phyloP scores from a whole-genome alignment of 53 echinoderm and acorn worm genomes.

The Luidia sarsii region DNA sequence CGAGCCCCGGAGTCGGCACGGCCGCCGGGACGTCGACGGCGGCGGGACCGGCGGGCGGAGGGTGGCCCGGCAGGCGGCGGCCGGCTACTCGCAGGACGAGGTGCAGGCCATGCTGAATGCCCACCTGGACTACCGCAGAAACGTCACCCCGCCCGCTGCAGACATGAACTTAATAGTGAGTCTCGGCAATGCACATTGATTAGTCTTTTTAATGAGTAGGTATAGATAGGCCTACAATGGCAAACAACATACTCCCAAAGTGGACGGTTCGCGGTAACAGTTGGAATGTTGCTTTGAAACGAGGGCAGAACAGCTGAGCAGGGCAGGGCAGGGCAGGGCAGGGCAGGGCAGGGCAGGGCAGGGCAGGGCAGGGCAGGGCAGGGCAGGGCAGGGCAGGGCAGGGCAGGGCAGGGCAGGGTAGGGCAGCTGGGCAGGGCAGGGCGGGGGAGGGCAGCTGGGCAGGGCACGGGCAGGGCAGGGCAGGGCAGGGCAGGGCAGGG shows the following conservation, averaged over 20 bases:
- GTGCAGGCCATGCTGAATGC: slow-evolving; percentile 19
- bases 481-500: too few relatives aligned
- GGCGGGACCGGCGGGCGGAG: slow-evolving; percentile 13
- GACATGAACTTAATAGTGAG: slow-evolving; percentile 64
- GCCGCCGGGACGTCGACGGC: neutral
- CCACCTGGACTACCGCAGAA: slow-evolving; percentile 38
- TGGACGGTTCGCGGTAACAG: too few relatives aligned
- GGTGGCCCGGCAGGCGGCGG: slow-evolving; percentile 10
- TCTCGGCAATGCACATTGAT: neutral
- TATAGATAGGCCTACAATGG: neutral
- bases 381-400: too few relatives aligned
- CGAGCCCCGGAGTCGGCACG: neutral
- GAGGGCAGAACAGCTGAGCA: too few relatives aligned
- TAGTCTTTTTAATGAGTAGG: neutral
- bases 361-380: too few relatives aligned
- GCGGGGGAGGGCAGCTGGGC: too few relatives aligned
- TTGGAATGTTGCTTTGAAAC: too few relatives aligned
- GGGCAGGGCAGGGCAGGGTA: too few relatives aligned
- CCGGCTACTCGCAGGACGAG: slow-evolving; percentile 1
- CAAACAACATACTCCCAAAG: neutral
- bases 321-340: too few relatives aligned
- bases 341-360: too few relatives aligned
- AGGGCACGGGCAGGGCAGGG: too few relatives aligned
- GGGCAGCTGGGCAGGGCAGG: too few relatives aligned
- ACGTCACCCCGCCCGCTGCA: slow-evolving; percentile 46